phyloP scores from a whole-genome alignment of 2,113 vertebrate species.

The Craseonycteris thonglongyai region DNA sequence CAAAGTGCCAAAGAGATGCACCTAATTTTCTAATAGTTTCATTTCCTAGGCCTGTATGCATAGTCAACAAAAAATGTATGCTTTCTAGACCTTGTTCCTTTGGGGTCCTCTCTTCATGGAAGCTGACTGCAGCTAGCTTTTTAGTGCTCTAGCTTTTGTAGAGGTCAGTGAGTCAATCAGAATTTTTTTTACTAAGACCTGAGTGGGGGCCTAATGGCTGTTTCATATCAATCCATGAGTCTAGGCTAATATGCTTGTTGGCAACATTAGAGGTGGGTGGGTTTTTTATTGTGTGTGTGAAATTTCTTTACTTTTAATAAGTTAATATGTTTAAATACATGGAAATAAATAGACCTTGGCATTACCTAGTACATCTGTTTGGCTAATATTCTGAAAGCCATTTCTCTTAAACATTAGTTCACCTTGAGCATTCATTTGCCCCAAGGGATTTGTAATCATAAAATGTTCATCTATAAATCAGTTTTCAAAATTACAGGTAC shows the following conservation, averaged over 20 bases:
- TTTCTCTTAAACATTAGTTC: constrained; percentile 15
- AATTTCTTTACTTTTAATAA: not conserved
- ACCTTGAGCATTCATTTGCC: not conserved
- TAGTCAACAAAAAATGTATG: not conserved
- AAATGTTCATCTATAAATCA: not conserved
- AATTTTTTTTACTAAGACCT: not conserved
- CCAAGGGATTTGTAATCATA: not conserved
- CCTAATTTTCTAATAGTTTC: not conserved
- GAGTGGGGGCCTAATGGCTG: not conserved
- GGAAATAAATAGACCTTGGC: not conserved
- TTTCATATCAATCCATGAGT: not conserved
- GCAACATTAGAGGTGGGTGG: not conserved
- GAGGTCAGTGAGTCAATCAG: not conserved
- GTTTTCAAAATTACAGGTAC: constrained; percentile 5
- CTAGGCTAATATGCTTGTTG: not conserved
- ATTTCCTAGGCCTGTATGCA: not conserved
- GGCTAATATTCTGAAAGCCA: not conserved
- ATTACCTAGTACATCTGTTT: not conserved
- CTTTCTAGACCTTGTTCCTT: not conserved
- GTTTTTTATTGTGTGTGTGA: too few species aligned
- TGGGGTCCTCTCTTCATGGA: not conserved
- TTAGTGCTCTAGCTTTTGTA: not conserved
- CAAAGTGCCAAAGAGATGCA: accelerated
- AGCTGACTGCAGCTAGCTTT: too few species aligned
- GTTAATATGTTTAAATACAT: not conserved